Percentiles rank a stretch among this genome's conserved stretches.
Conservation (phyloP, 2,888 invertebrate species). For the Aphodius granarius region DNA sequence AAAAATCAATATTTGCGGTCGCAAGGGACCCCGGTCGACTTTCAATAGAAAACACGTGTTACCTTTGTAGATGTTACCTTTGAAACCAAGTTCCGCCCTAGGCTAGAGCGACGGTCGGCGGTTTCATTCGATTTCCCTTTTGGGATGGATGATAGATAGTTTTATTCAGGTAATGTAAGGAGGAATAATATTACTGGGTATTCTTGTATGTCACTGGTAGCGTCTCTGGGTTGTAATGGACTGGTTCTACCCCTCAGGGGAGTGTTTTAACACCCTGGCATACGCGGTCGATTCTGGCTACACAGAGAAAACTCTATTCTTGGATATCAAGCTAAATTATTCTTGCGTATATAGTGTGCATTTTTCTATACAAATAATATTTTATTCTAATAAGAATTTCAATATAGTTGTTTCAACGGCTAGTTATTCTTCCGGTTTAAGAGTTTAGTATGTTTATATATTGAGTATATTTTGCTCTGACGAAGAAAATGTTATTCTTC, state of each 20-base stretch:
- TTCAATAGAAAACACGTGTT: slow-evolving; percentile 25
- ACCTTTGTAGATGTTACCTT: slow-evolving; percentile 14
- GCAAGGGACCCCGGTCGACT: slow-evolving; percentile 30
- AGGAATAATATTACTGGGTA: neutral
- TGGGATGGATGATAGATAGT: slow-evolving; percentile 1
- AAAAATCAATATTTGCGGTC: slow-evolving; percentile 42
- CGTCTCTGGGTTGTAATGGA: neutral
- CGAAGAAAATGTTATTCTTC: no score
- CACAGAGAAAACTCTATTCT: no score
- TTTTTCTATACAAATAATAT: no score
- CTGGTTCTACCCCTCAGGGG: neutral
- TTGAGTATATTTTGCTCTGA: no score
- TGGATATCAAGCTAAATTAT: no score
- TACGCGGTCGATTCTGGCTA: neutral
- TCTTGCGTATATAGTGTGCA: no score
- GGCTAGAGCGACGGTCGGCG: neutral
- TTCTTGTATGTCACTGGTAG: neutral
- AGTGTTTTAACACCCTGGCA: neutral
- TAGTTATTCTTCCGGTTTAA: no score
- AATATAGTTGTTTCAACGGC: no score
- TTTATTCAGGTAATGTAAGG: neutral
- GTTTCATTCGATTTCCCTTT: neutral
- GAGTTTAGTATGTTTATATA: no score
- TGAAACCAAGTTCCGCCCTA: slow-evolving; percentile 11
- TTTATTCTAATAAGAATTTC: no score